phyloP scores from a whole-genome alignment of 2,113 vertebrate species.

The Anoura caudifer region DNA sequence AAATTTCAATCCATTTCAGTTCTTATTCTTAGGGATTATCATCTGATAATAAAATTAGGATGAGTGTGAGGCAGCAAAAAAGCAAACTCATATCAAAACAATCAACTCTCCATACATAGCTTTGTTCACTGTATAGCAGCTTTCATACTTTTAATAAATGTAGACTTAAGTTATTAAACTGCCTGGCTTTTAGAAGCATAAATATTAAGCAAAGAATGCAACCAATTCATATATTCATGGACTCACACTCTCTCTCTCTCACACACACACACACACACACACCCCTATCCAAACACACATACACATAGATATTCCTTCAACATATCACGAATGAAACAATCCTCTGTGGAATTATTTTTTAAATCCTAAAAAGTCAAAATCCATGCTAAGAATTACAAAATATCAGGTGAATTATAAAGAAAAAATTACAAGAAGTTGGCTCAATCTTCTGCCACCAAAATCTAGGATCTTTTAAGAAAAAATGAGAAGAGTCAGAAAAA shows the following conservation, averaged over 20 bases:
- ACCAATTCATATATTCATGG: not conserved
- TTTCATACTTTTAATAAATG: not conserved
- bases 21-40: not conserved
- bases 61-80: not conserved
- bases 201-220: not conserved
- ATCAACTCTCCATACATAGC: not conserved
- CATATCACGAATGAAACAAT: not conserved
- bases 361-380: conserved; percentile 27
- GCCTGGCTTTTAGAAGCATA: conserved; percentile 23
- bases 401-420: conserved; percentile 5
- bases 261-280: not conserved
- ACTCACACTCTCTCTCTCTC: not conserved
- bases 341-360: conserved; percentile 2
- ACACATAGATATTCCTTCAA: not conserved
- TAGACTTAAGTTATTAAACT: not conserved
- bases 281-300: not conserved
- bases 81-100: conserved; percentile 19
- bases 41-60: conserved; percentile 10
- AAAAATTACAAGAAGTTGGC: not conserved
- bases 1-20: conserved; percentile 6
- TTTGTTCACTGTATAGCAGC: not conserved
- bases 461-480: conserved; percentile 5
- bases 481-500: not conserved
- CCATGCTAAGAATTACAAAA: conserved; percentile 4
- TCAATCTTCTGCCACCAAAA: not conserved